Base-by-base conservation (phyloP, 2,888 invertebrate genomes). In the Sinohyriopsis cumingii region DNA sequence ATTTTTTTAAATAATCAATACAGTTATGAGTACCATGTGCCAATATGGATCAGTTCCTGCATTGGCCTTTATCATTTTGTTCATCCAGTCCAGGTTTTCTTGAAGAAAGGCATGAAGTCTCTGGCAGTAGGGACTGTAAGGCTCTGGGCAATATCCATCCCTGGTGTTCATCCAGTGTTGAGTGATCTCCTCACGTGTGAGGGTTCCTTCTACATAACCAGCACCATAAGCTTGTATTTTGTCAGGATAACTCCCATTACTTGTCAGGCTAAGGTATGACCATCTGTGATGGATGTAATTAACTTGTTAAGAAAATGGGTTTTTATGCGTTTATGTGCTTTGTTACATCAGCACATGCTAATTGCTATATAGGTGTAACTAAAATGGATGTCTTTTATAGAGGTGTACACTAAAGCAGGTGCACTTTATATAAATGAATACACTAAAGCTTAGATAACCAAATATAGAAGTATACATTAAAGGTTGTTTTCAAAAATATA, bases 171-270 rank as follows among this genome's bases (percentile, higher is more conserved):
- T 91, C 92, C 95, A 94, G 86, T 95, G 94, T 82, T 93, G 93
- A 88, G 94, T 93, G 80, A 96, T 95, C 69, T 95, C 91, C 76
- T 93, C 93, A 45, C 74, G 59, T 15, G 96, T 95, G 6, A 95
- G 89, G 25, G 94, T 93, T 0, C 95, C 96, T 89, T 96, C 96
- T 0, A 95, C 92, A 59, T 95, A 92, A 7, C 96, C 96, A 4
- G 96, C 96, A 1, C 95, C 94, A 88, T 94, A 95, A 0, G 96
- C 95, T 91, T 96, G 96, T 59, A 94, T 92, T 82, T 93, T 93
- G 88, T 96, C 96, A 1, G 94, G 93, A 89, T 93, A 95, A 9
- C 92, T 91, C 33, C 92, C 91, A 78, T 94, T 93, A 0, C 95
- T 95, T 91, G 95, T 94, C 62, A 96, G 93, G 91, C 95, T 95